A percentile compares a stretch with the other conserved stretches of the same genome.
Conservation (phyloP, 2,888 invertebrate genomes). For the Acholoe squamosa region DNA sequence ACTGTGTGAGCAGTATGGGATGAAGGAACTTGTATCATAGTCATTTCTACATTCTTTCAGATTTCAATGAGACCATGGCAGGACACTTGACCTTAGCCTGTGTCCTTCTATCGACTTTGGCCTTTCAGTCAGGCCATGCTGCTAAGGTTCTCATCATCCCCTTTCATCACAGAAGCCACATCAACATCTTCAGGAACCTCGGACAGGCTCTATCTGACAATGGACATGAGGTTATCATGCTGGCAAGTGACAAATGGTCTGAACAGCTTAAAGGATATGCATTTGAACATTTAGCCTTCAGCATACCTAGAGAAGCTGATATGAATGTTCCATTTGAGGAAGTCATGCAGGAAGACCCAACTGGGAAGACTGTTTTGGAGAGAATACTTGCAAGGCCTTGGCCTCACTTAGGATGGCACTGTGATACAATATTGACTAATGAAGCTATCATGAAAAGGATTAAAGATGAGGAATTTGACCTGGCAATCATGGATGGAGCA, state of each 20-base stretch:
- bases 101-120: background rate
- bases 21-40: too few relatives aligned
- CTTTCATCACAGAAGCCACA: conserved; percentile 4
- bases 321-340: background rate
- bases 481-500: conserved; percentile 37
- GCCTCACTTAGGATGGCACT: background rate
- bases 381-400: background rate
- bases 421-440: background rate
- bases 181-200: background rate
- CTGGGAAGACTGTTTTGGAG: background rate
- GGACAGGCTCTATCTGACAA: background rate
- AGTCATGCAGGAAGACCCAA: background rate
- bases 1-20: too few relatives aligned
- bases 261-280: background rate
- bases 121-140: background rate
- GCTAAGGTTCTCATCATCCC: background rate
- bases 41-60: too few relatives aligned
- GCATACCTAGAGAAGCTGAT: background rate
- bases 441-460: conserved; percentile 26
- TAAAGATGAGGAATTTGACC: conserved; percentile 19
- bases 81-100: background rate
- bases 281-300: background rate
- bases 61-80: background rate
- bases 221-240: background rate
- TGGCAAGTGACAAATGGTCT: background rate